A percentile compares a stretch with the other conserved stretches of the same genome.
phyloP scores from a whole-genome alignment of 2,888 invertebrate species.

The Limnephilus lunatus region DNA sequence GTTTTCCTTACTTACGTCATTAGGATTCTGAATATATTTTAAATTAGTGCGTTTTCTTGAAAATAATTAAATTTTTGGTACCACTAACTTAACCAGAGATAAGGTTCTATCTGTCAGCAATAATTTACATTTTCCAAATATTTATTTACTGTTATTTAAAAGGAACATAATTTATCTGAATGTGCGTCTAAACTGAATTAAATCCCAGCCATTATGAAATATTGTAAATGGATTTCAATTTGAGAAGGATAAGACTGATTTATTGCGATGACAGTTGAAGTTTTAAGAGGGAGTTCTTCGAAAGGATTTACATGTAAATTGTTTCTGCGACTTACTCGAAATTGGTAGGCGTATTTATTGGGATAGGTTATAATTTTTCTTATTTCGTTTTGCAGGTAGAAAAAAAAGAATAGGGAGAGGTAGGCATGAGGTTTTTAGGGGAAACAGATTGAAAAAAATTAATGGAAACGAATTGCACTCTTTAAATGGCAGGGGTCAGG shows the following conservation, averaged over 20 bases:
- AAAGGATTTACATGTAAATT: background rate
- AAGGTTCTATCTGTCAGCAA: background rate
- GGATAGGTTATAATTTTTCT: background rate
- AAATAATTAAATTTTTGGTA: background rate
- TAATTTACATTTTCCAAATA: background rate
- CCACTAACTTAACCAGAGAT: background rate
- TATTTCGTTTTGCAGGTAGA: no score
- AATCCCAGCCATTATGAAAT: slow-evolving; percentile 5
- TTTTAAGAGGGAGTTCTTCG: slow-evolving; percentile 24
- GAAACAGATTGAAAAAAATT: no score
- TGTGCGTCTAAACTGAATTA: background rate
- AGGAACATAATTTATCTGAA: slow-evolving; percentile 7
- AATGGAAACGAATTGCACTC: no score
- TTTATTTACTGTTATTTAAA: slow-evolving; percentile 1
- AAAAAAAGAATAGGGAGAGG: no score
- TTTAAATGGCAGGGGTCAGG: no score
- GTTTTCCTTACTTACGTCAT: no score
- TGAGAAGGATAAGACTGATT: slow-evolving; percentile 43
- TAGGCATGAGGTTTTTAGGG: no score
- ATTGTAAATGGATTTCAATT: slow-evolving; percentile 16
- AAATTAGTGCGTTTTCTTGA: no score
- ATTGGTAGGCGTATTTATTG: background rate
- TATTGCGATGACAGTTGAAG: slow-evolving; percentile 57
- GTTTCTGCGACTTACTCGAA: background rate
- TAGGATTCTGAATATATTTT: no score